Evolutionary conservation across 2,888 invertebrate species (phyloP).

Genomic region (Pseudolycoriella hygida): DNA sequence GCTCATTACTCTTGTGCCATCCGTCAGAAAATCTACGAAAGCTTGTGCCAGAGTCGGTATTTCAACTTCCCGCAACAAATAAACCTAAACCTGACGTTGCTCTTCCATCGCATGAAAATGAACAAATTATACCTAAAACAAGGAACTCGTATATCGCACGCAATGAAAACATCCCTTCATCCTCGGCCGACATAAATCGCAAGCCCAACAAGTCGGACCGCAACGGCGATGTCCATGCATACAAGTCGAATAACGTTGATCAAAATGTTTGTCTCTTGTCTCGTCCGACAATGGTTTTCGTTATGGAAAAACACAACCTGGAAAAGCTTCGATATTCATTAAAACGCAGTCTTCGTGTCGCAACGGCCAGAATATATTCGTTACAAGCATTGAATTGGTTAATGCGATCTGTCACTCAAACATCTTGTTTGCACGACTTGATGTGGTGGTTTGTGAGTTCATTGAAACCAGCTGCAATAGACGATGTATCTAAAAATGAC

Average conservation of each 20-base stretch:
- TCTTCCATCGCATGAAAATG: background rate
- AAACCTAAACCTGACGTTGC: background rate
- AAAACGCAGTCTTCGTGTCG: slow-evolving; percentile 68
- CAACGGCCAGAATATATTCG: slow-evolving; percentile 67
- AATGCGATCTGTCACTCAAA: slow-evolving; percentile 76
- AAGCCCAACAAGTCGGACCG: background rate
- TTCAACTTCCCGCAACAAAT: slow-evolving; percentile 14
- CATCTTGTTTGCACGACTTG: slow-evolving; percentile 81
- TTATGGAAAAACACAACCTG: slow-evolving; percentile 70
- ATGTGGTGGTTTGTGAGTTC: slow-evolving; percentile 94
- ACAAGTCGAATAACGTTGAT: background rate
- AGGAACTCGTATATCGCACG: background rate
- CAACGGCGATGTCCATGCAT: background rate
- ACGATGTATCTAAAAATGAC: slow-evolving; percentile 29
- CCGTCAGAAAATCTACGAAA: slow-evolving; percentile 77
- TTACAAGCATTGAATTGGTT: slow-evolving; percentile 95
- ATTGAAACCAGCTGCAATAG: slow-evolving; percentile 39
- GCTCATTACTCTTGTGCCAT: slow-evolving; percentile 50
- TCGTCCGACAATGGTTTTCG: slow-evolving; percentile 75
- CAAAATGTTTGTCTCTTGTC: slow-evolving; percentile 13
- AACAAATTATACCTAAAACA: background rate
- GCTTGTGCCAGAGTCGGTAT: slow-evolving; percentile 47
- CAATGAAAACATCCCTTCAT: background rate
- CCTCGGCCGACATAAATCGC: background rate
- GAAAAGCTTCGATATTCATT: slow-evolving; percentile 69